These are phyloP conservation scores for Pleuronectes platessa DNA, from an alignment of 2,113 vertebrate species.

Conservation along the genomic window DNA sequence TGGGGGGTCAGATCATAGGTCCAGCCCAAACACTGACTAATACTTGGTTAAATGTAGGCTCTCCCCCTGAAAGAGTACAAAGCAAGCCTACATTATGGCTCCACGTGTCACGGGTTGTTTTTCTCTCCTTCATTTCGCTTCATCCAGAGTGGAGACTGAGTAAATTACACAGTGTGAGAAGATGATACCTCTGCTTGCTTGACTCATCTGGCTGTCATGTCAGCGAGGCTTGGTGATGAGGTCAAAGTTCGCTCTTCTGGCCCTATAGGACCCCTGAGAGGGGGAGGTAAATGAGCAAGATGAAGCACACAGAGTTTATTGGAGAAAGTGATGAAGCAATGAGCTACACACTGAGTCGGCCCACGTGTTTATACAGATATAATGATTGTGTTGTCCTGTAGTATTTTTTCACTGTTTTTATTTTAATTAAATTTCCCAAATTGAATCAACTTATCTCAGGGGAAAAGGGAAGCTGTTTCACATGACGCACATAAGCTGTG, in stretches of 20 bases:
- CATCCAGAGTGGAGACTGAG: slow-evolving; percentile 18
- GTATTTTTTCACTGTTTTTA: slow-evolving; percentile 1
- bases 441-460: slow-evolving; percentile 5
- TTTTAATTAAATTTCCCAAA: not conserved
- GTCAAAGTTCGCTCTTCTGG: slow-evolving; percentile 17
- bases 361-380: slow-evolving; percentile 17
- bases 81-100: slow-evolving; percentile 54
- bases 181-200: slow-evolving; percentile 29
- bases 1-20: slow-evolving; percentile 20
- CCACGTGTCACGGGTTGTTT: slow-evolving; percentile 41
- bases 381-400: not conserved
- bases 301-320: slow-evolving; percentile 7
- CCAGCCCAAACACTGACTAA: slow-evolving; percentile 40
- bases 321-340: slow-evolving; percentile 8
- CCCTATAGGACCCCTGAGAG: not conserved
- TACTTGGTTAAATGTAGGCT: slow-evolving; percentile 42
- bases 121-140: slow-evolving; percentile 54
- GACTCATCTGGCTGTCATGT: slow-evolving; percentile 23
- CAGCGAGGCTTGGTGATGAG: slow-evolving; percentile 10
- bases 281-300: slow-evolving; percentile 7
- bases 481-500: not conserved
- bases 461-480: not conserved
- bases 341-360: not conserved
- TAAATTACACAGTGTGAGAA: slow-evolving; percentile 52
- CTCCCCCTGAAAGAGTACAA: slow-evolving; percentile 37